Evolutionary conservation across 1,140 invertebrate genomes (phyloP), one percentile per base, ranked within the genome.

Genomic region (Heterodera carotae): DNA sequence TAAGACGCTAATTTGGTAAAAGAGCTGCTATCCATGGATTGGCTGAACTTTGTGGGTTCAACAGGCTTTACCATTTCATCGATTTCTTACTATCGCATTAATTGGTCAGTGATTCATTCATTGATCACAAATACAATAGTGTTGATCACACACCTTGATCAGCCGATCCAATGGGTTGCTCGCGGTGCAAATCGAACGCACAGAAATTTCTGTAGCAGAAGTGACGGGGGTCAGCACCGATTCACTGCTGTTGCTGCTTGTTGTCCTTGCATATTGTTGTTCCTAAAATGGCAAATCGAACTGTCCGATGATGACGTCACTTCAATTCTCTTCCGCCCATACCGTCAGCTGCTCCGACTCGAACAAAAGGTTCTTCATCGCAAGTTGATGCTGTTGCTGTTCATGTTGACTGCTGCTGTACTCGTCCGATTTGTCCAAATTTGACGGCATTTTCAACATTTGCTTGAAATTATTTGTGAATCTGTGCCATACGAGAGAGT

Each of bases 111-210:
- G n/a, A n/a, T n/a, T n/a, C n/a, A n/a, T n/a, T n/a, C n/a, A n/a
- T n/a, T n/a, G n/a, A n/a, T n/a, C n/a, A n/a, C n/a, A n/a, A n/a
- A n/a, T n/a, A n/a, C n/a, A n/a, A n/a, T n/a, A n/a, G n/a, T n/a
- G n/a, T n/a, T n/a, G n/a, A n/a, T n/a, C n/a, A n/a, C n/a, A 15
- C 8, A 73, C 48, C 22, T 66, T 73, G 15, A 74, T 74, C 36
- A 74, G 39, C 15, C 64, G 56, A 34, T 74, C 72, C 25, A 74
- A 62, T 15, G 72, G 72, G 64, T 56, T 74, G n/a, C n/a, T n/a
- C n/a, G n/a, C n/a, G 2, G 56, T 25, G 18, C 69, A 48, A 10
- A 71, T 6, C 29, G 29, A 31, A 31, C 31, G 43, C 0, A 31
- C n/a, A n/a, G n/a, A n/a, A n/a, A n/a, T 27, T n/a, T n/a, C n/a